A percentile compares a stretch with the other conserved stretches of the same genome.
Conservation (phyloP, 2,113 vertebrate genomes). For the Aythya baeri region DNA sequence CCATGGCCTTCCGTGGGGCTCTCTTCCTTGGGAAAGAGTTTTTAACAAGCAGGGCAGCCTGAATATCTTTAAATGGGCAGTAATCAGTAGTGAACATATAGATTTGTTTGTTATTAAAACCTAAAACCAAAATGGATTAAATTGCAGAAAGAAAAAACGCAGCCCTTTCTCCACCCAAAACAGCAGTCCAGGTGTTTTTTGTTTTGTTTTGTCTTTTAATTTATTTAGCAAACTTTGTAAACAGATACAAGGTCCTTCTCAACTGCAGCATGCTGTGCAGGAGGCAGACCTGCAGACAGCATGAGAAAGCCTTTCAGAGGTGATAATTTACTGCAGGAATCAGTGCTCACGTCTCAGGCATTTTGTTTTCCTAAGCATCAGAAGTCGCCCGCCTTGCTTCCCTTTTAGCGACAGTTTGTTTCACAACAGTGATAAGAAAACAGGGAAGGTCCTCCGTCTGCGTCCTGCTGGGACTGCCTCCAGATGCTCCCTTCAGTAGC, state of each 20-base stretch:
- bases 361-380: neutral
- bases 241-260: neutral
- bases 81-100: neutral
- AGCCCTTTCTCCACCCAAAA: neutral
- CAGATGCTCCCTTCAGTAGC: conserved; percentile 38
- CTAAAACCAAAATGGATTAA: neutral
- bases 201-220: neutral
- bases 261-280: fast-evolving
- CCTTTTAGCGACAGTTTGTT: neutral
- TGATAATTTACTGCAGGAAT: neutral
- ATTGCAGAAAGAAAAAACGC: neutral
- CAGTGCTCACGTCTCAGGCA: neutral
- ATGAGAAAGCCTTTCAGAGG: neutral
- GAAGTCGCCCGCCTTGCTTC: neutral
- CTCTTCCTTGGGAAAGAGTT: neutral
- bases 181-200: neutral
- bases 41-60: neutral
- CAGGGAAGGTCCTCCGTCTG: neutral
- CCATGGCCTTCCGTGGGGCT: neutral
- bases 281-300: neutral
- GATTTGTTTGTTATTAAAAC: neutral
- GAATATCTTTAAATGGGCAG: neutral
- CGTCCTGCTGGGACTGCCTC: neutral
- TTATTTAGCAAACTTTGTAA: neutral
- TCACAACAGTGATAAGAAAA: neutral